Evolutionary conservation across 2,888 invertebrate species (phyloP), one percentile per base, ranked within the genome.

Genomic region (Candidula unifasciata): DNA sequence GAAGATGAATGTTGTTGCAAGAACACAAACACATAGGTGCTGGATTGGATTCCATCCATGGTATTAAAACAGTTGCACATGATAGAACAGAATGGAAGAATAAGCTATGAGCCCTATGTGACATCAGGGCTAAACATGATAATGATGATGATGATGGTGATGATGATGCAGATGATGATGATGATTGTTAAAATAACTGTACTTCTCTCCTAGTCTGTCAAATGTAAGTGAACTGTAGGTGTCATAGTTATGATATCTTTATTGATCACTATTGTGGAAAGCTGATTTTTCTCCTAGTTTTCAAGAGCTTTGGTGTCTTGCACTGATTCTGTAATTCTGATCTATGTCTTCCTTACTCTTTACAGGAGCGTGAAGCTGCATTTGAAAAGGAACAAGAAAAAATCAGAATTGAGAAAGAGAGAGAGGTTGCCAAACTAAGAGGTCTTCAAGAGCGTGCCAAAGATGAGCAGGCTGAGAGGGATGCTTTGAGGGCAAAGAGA

Each of bases 401-500:
- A 78, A 90, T 93, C 69, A 89, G 93, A 60, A 90, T 93, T n/a
- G 93, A 93, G 89, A 94, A 93, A 86, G 94, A 94, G 88, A 92
- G 89, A 83, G 94, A 94, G 87, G 91, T 93, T 3, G 93, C 93
- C 10, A 87, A 92, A 60, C 87, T 94, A 71, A 88, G 93, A 60
- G 92, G 93, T 0, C 87, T 92, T 80, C 94, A 94, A 88, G 94
- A 94, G 86, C 88, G 93, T 10, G 93, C 93, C 3, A 86, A 90
- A 2, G 94, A 94, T 87, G 93, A 94, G 86, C 93, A 93, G 85
- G 93, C 94, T 0, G 93, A 93, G 84, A 86, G 93, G 30, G 94
- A 94, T 87, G 92, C 91, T 2, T 89, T 94, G 82, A 89, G 93
- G 35, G 94, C 93, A 35, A 93, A 93, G 88, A 89, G 94, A 16